Base-by-base conservation (phyloP, 2,888 invertebrate genomes). In the Exocentrus adspersus region DNA sequence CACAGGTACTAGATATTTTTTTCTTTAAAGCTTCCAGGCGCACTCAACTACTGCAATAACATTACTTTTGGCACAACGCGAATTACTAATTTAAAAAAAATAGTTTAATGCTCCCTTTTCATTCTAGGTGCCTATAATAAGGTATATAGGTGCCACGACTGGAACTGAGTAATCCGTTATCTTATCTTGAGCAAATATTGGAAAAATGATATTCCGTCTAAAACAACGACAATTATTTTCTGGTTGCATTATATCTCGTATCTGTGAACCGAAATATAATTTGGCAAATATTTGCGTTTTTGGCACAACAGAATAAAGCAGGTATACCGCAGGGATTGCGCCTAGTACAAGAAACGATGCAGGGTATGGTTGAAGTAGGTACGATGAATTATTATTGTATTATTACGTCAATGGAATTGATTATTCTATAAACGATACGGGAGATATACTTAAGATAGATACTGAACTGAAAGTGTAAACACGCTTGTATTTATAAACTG, bases 151-250 rank as follows among this genome's bases (percentile, higher is more conserved):
- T 24, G 24, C 24, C 14, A 2, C 24, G 14, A 24, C 43, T 12
- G 14, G 45, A 32, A n/a, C 57, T 57, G 43, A 42, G 28, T 54
- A 54, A 54, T 53, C 5, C 48, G 41, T 41, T 61, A 66, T 66
- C 66, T 66, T 66, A 66, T 66, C 66, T 66, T 17, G 50, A 19
- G 50, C 53, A 63, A 63, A 66, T 63, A 63, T 66, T 66, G 58
- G 63, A 53, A 56, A 63, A 57, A 62, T 30, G n/a, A 60, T 62
- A 51, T 65, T 59, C 58, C 30, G 50, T 62, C 54, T 12, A 10
- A 41, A 57, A 9, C 57, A 52, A 52, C 51, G 57, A 42, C 19
- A 21, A 50, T 19, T 59, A 43, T 43, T 54, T 43, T 28, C 42
- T 17, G 43, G 14, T 14, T 43, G 43, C 10, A 24, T 14, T 16